Conservation (phyloP, 2,888 invertebrate species). For the Troides oblongomaculatus region DNA sequence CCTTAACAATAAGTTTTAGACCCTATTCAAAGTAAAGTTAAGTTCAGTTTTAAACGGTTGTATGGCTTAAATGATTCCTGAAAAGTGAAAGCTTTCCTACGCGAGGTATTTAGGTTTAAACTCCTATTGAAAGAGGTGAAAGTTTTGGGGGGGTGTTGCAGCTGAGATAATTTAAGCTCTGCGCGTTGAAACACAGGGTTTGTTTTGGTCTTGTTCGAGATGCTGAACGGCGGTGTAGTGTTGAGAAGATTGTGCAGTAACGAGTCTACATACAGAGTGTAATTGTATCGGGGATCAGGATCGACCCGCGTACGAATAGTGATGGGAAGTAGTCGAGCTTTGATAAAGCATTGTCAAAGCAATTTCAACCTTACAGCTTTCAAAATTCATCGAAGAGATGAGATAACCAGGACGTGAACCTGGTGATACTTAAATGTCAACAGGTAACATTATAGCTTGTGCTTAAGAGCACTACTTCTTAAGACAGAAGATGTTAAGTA, state of each 20-base stretch:
- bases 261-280: slow-evolving; percentile 74
- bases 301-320: slow-evolving; percentile 56
- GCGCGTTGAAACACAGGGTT: slow-evolving; percentile 40
- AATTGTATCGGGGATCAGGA: slow-evolving; percentile 77
- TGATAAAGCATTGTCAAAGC: slow-evolving; percentile 32
- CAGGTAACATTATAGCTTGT: too few species aligned
- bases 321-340: slow-evolving; percentile 52
- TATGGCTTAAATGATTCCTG: slow-evolving; percentile 67
- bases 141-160: slow-evolving; percentile 60
- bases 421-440: too few species aligned
- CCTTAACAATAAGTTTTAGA: slow-evolving; percentile 41
- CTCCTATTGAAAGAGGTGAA: slow-evolving; percentile 79
- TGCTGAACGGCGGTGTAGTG: slow-evolving; percentile 47
- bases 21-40: slow-evolving; percentile 42
- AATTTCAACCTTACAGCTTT: slow-evolving; percentile 43
- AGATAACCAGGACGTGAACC: too few species aligned
- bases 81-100: slow-evolving; percentile 79
- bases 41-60: slow-evolving; percentile 47
- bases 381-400: too few species aligned
- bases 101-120: slow-evolving; percentile 79
- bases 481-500: too few species aligned
- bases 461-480: too few species aligned
- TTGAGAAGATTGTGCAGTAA: slow-evolving; percentile 75
- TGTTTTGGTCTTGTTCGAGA: slow-evolving; percentile 36
- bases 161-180: slow-evolving; percentile 46